Evolutionary conservation across 2,113 vertebrate species (phyloP).

Genomic region (Mormoops blainvillei): DNA sequence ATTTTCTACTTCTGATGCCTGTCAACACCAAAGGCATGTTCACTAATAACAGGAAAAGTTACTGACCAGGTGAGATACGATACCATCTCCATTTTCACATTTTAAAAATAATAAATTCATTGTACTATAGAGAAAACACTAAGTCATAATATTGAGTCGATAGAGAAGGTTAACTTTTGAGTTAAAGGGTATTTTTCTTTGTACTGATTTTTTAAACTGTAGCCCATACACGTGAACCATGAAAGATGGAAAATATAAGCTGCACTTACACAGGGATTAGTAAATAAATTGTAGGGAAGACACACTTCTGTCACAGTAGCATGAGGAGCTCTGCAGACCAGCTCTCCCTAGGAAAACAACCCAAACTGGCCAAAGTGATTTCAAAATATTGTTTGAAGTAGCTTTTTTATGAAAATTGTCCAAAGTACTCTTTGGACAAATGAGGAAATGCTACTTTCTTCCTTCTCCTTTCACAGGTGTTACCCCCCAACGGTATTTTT

Average conservation of each 20-base stretch:
- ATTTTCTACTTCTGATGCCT: background rate
- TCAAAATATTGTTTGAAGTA: background rate
- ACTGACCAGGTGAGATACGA: background rate
- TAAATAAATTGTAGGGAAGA: background rate
- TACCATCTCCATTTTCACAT: background rate
- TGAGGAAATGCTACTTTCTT: background rate
- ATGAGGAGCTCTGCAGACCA: background rate
- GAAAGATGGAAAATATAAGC: background rate
- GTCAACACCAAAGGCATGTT: background rate
- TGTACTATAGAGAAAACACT: background rate
- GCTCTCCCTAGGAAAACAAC: background rate
- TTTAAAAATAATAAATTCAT: background rate
- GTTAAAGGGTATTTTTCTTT: background rate
- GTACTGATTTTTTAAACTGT: background rate
- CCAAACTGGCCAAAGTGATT: background rate
- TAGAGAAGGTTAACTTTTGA: background rate
- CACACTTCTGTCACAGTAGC: background rate
- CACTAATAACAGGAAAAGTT: background rate
- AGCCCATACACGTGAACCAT: background rate
- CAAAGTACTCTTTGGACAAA: background rate
- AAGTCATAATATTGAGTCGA: background rate
- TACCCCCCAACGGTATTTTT: background rate
- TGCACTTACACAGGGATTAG: background rate
- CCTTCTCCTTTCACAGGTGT: background rate
- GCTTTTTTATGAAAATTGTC: background rate